Evolutionary conservation across 1,140 invertebrate species (phyloP).

Genomic region (Aphelinus certus): DNA sequence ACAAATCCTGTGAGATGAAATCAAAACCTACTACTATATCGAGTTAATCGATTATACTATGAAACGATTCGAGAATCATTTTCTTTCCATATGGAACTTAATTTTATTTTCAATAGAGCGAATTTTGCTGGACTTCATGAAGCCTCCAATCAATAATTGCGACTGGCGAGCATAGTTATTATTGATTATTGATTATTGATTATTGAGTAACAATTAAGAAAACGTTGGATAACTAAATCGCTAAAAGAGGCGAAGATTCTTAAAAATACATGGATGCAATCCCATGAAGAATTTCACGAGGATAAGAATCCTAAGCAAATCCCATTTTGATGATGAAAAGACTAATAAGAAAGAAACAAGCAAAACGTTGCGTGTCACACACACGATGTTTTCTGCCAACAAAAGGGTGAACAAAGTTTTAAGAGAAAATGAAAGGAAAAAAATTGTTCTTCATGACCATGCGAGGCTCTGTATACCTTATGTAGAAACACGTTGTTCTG

Average conservation of each 20-base stretch:
- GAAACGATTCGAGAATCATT: too few relatives aligned
- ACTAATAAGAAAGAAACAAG: not conserved
- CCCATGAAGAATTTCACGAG: not conserved
- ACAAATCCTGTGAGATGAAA: too few relatives aligned
- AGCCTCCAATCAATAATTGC: conserved; percentile 37
- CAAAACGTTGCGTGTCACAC: conserved; percentile 3
- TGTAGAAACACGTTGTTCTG: conserved; percentile 34
- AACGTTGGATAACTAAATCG: conserved; percentile 26
- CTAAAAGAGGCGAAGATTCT: conserved; percentile 23
- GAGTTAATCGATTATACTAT: too few relatives aligned
- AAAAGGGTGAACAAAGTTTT: conserved; percentile 15
- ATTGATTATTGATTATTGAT: conserved; percentile 41
- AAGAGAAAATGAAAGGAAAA: conserved; percentile 35
- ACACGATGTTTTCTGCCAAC: not conserved
- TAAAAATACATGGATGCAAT: conserved; percentile 11
- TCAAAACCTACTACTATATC: too few relatives aligned
- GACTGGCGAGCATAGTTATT: conserved; percentile 37
- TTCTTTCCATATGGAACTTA: too few relatives aligned
- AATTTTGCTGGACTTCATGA: conserved; percentile 30
- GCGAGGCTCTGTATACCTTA: conserved; percentile 37
- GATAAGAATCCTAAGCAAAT: conserved; percentile 22
- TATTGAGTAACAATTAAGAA: conserved; percentile 39
- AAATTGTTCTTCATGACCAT: conserved; percentile 41
- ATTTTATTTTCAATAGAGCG: conserved; percentile 11
- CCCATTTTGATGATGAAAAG: conserved; percentile 11